A percentile compares a stretch with the other conserved stretches of the same genome.
These are phyloP conservation scores for Tineola bisselliella DNA, from an alignment of 2,888 invertebrate species.

Conservation along the genomic window DNA sequence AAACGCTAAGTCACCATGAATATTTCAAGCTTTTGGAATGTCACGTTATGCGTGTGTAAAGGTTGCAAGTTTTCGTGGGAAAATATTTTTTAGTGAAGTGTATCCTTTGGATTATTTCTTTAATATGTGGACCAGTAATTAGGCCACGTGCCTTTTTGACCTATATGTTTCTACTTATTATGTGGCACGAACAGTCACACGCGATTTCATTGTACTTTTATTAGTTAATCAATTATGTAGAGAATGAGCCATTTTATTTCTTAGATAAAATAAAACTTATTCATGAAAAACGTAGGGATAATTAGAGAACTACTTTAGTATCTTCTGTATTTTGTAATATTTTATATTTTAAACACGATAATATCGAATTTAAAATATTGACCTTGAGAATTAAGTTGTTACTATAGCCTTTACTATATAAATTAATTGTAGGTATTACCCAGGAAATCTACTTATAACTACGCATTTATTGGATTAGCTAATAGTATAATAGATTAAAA, in stretches of 20 bases:
- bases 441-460: too few relatives aligned
- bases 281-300: background rate
- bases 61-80: background rate
- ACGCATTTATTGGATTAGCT: too few relatives aligned
- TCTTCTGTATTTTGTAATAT: too few relatives aligned
- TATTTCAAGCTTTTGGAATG: constrained; percentile 10
- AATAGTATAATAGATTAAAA: too few relatives aligned
- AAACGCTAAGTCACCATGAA: constrained; percentile 22
- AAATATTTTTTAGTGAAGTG: constrained; percentile 14
- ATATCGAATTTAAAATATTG: too few relatives aligned
- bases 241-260: background rate
- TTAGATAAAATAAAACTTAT: background rate
- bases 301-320: too few relatives aligned
- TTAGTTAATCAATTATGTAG: constrained; percentile 42
- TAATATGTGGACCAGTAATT: constrained; percentile 12
- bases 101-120: background rate
- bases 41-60: background rate
- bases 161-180: constrained; percentile 4
- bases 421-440: too few relatives aligned
- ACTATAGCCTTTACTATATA: too few relatives aligned
- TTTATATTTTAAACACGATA: too few relatives aligned
- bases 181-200: constrained; percentile 11
- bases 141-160: constrained; percentile 23
- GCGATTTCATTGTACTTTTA: constrained; percentile 28
- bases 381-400: too few relatives aligned